Base-by-base conservation (phyloP, 2,888 invertebrate genomes). In the Steinernema carpocapsae region DNA sequence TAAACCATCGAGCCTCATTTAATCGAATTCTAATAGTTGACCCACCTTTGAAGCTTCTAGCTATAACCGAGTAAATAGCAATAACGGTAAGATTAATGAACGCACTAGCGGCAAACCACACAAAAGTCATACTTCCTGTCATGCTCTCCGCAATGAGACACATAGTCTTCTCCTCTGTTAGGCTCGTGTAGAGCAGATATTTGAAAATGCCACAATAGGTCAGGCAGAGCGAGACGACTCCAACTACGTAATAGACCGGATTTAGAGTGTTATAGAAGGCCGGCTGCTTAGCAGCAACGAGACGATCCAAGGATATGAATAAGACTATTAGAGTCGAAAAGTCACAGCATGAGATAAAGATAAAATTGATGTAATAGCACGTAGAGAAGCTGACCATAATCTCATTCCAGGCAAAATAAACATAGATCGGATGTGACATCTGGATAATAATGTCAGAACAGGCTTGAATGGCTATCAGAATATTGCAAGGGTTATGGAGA, bases 271-370 rank as follows among this genome's bases (percentile, higher is more conserved):
- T 56, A 22, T 56, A 56, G 24, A 56, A 22, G 2, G 4, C 19
- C 3, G 64, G 64, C 12, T n/a, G 6, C 37, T 64, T 64, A 17
- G 64, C 29, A 12, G 64, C 64, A 1, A 64, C 1, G 12, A 64
- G 32, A 4, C 64, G 64, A n/a, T 64, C 64, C 17, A 64, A 32
- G 17, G 64, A 26, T 4, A 64, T 64, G 64, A 64, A 64, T 4
- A 64, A 64, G 29, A 64, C 32, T 17, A 64, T 10, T 2, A 64
- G 64, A 3, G 32, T 64, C 2, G 64, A 32, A 7, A 29, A 37
- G 32, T 64, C 64, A 6, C 3, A 1, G 2, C 29, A 10, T 4
- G 64, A 29, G 32, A 64, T 17, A 17, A 64, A 64, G 29, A 64
- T n/a, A n/a, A 64, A 64, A 17, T 64, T 64, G 32, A 64, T 37